phyloP scores from a whole-genome alignment of 2,113 vertebrate species.

The Campylomormyrus tamandua region DNA sequence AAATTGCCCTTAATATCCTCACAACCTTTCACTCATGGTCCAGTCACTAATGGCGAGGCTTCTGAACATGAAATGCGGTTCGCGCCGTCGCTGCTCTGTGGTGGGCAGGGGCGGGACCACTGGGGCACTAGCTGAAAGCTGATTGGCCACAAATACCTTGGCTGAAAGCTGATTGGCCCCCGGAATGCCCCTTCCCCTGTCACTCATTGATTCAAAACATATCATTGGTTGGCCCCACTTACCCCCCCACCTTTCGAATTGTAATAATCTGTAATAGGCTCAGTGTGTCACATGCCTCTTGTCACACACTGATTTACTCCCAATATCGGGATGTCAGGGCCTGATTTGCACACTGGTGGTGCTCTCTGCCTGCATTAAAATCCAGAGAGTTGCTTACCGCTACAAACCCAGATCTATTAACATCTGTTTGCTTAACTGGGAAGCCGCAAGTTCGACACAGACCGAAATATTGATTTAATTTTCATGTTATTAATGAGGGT shows the following conservation, averaged over 20 bases:
- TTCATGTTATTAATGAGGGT: background rate
- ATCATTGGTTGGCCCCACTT: background rate
- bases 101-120: background rate
- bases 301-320: constrained; percentile 7
- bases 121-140: background rate
- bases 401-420: constrained; percentile 7
- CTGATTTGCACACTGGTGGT: constrained; percentile 3
- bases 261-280: background rate
- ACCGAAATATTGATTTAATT: constrained; percentile 13
- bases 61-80: background rate
- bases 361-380: constrained; percentile 26
- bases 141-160: background rate
- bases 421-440: constrained; percentile 17
- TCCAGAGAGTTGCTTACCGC: constrained; percentile 19
- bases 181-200: background rate
- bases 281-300: background rate
- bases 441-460: constrained; percentile 6
- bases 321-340: constrained; percentile 7
- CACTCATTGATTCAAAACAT: background rate
- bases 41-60: background rate
- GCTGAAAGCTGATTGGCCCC: no score
- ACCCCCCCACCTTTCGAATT: background rate
- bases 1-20: background rate
- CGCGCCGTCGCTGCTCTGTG: background rate
- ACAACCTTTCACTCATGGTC: background rate